Evolutionary conservation across 2,797 vertebrate genomes (phyloP), one percentile per base, ranked within the genome.

Genomic region (Eleutherodactylus coqui): DNA sequence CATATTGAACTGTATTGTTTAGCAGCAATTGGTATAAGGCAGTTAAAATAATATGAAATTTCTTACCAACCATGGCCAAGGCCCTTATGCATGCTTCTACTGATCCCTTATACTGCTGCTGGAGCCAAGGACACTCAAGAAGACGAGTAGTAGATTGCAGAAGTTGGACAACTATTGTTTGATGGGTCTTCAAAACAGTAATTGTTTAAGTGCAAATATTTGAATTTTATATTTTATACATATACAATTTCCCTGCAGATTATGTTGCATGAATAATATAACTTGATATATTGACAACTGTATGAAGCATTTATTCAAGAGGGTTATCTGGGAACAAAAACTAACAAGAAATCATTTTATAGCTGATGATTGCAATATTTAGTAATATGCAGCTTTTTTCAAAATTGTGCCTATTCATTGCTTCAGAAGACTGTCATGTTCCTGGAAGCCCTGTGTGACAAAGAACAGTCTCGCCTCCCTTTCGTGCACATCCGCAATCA

Each of bases 61-160:
- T 85, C 92, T 92, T 94, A 96, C 96, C 95, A 0, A 96, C 95
- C 93, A 96, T 89, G 86, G 96, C 96, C 81, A 99, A 93, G 0
- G 97, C 98, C 88, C 95, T 95, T 90, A 99, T 97, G 84, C 98
- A 99, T 89, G 94, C 90, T 90, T 99, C 98, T 89, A 98, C 96
- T 0, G 96, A 95, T 51, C 89, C 92, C 88, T 94, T 94, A 89
- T 99, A 96, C 90, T 96, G 97, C 92, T 96, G 96, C 93, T 97
- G 97, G 89, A 99, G 92, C 98, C 98, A 99, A 0, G 96, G 94
- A 53, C 96, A 97, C 89, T 99, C 97, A 60, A 98, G 89, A 86
- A 99, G 95, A 27, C 98, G 90, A 70, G 91, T 94, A 7, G 96
- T 96, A 5, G 97, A 97, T 92, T 98, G 98, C 0, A 99, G 94